Base-by-base conservation (phyloP, 2,888 invertebrate genomes). In the Melanostoma scalare region DNA sequence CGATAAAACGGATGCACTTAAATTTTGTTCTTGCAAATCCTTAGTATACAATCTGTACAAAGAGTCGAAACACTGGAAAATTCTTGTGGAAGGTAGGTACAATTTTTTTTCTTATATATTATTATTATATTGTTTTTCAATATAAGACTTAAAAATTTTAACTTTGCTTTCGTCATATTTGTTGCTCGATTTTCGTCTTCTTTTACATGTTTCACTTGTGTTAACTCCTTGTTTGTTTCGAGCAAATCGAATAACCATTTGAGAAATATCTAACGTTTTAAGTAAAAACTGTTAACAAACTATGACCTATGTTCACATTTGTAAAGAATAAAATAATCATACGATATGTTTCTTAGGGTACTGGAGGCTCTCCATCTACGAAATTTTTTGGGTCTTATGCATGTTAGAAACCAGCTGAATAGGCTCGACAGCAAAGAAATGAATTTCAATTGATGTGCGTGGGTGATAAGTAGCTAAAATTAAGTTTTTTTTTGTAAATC, bases 41-140 rank as follows among this genome's bases (percentile, higher is more conserved):
- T 67, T 4, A 36, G 20, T 9, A 65, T 76, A 77, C 20, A 20
- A 30, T 42, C 71, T 50, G 53, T 78, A 65, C 33, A 78, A n/a
- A n/a, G n/a, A 4, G 10, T 42, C 52, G 69, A 55, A 20, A 79
- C 56, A 33, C 79, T 78, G 20, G 44, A 52, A 78, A 74, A 71
- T 67, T 60, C 60, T 71, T 67, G 68, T 4, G n/a, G n/a, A n/a
- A n/a, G 76, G 75, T 9, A 76, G 5, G 58, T 75, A 76, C 33
- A 74, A 52, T 53, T 68, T 85, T n/a, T n/a, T n/a, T n/a, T n/a
- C n/a, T n/a, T n/a, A n/a, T n/a, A n/a, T n/a, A n/a, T n/a, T n/a
- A n/a, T n/a, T n/a, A n/a, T n/a, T n/a, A n/a, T n/a, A n/a, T n/a
- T n/a, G 56, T 71, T 56, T 58, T 60, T 85, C 71, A 46, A 80